Evolutionary conservation across 2,888 invertebrate species (phyloP).

Genomic region (Metacarcinus magister): DNA sequence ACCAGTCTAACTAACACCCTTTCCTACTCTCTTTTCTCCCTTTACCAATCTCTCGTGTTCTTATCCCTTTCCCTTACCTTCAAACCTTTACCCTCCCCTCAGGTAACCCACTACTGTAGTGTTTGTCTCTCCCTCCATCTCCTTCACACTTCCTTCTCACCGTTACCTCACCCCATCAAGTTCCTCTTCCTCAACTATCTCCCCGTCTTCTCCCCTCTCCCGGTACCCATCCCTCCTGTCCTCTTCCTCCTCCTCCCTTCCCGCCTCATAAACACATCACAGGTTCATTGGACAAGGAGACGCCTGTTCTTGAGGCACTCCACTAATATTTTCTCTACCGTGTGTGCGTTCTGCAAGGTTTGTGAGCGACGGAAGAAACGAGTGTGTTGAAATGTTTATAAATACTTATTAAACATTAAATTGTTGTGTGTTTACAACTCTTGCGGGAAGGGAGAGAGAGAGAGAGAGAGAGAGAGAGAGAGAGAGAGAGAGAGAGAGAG

Average conservation of each 20-base stretch:
- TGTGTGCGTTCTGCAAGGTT: not conserved
- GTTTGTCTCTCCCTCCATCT: not conserved
- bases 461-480: not conserved
- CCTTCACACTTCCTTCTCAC: not conserved
- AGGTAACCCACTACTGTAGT: too few species aligned
- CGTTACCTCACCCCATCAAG: not conserved
- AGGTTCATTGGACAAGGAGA: not conserved
- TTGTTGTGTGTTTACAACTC: not conserved
- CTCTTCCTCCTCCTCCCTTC: not conserved
- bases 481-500: constrained; percentile 26
- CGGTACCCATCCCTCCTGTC: not conserved
- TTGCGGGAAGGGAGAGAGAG: not conserved
- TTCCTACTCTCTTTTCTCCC: too few species aligned
- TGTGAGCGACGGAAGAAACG: not conserved
- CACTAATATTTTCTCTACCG: not conserved
- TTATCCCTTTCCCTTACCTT: too few species aligned
- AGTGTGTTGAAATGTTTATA: not conserved
- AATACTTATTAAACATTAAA: not conserved
- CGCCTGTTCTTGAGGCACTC: not conserved
- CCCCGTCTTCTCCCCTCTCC: not conserved
- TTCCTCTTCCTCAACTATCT: not conserved
- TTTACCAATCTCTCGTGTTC: too few species aligned
- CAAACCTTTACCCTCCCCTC: not conserved
- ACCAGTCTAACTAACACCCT: too few species aligned
- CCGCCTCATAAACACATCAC: not conserved